Conservation (phyloP, 2,113 vertebrate species). For the Nicator chloris region DNA sequence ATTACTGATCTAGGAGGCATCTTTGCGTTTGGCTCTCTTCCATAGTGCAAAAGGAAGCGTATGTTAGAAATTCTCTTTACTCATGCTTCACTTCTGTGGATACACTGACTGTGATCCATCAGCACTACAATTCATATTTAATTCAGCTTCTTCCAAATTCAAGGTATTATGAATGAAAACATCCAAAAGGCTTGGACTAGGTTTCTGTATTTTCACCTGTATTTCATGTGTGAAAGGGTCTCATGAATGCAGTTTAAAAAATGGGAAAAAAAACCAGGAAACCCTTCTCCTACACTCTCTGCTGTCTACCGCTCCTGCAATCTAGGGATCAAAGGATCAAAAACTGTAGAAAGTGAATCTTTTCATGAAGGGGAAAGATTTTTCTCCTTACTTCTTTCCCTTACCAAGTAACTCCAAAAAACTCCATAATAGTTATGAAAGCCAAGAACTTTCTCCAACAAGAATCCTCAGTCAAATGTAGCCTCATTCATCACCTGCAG, state of each 20-base stretch:
- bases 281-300: background rate
- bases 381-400: background rate
- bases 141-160: background rate
- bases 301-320: background rate
- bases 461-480: background rate
- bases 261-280: background rate
- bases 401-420: background rate
- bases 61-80: background rate
- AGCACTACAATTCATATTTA: background rate
- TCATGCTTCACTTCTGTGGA: background rate
- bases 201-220: background rate
- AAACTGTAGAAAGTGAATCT: background rate
- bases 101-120: background rate
- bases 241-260: background rate
- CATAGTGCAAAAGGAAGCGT: background rate
- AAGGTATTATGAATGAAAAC: background rate
- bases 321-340: background rate
- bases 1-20: background rate
- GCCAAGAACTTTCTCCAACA: background rate
- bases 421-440: accelerated
- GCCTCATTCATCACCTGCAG: background rate
- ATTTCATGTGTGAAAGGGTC: background rate
- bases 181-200: background rate
- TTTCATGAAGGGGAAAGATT: background rate
- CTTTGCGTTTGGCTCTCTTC: background rate